A percentile compares a stretch with the other conserved stretches of the same genome.
These are phyloP conservation scores for Pedicia rivosa DNA, from an alignment of 2,888 invertebrate species.

Conservation along the genomic window DNA sequence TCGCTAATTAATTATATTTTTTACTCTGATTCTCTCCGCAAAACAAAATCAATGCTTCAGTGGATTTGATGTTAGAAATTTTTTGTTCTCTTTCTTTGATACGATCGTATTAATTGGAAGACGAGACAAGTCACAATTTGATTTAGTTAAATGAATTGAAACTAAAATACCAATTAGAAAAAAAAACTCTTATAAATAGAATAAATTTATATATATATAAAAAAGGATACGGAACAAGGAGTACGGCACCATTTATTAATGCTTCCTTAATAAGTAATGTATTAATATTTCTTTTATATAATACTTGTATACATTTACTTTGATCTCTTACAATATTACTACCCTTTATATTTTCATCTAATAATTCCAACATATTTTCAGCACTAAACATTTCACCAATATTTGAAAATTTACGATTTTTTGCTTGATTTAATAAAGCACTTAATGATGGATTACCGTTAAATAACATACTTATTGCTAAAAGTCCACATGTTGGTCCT, in stretches of 20 bases:
- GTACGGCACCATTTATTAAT: conserved; percentile 27
- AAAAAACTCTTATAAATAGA: background rate
- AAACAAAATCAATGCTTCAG: no score
- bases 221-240: conserved; percentile 39
- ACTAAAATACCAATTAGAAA: background rate
- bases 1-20: no score
- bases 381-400: conserved; percentile 86
- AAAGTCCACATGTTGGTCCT: conserved; percentile 73
- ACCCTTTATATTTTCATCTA: conserved; percentile 14
- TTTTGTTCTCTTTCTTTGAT: no score
- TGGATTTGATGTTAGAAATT: no score
- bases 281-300: no score
- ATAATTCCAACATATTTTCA: conserved; percentile 42
- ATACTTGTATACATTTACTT: no score
- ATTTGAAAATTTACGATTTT: conserved; percentile 47
- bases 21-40: no score
- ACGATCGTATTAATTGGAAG: no score
- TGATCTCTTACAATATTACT: conserved; percentile 3
- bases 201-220: conserved; percentile 1
- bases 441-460: conserved; percentile 38
- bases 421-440: conserved; percentile 44
- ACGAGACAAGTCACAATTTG: no score
- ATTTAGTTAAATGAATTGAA: no score
- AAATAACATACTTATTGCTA: conserved; percentile 69
- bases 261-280: no score